phyloP scores from a whole-genome alignment of 2,797 vertebrate species.

The Ctenosaura bakeri region DNA sequence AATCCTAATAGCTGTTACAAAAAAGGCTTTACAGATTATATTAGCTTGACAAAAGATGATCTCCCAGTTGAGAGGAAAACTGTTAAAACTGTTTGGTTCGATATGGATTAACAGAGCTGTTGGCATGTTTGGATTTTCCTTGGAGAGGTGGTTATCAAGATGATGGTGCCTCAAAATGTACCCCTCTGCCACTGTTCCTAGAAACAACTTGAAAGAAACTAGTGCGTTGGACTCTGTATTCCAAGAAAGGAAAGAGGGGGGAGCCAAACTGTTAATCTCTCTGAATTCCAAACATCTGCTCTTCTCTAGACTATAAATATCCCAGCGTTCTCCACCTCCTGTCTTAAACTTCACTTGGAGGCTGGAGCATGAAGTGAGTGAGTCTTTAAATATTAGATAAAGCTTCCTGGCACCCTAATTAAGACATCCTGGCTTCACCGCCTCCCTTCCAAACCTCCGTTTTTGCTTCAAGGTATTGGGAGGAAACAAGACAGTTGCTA shows the following conservation, averaged over 20 bases:
- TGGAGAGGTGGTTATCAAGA: too few species aligned
- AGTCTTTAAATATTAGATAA: constrained; percentile 43
- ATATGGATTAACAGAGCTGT: too few species aligned
- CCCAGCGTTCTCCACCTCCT: not conserved
- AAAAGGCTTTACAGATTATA: too few species aligned
- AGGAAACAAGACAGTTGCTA: not conserved
- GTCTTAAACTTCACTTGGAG: constrained; percentile 7
- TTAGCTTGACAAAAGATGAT: too few species aligned
- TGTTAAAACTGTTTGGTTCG: too few species aligned
- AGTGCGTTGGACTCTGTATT: not conserved
- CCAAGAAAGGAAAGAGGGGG: not conserved
- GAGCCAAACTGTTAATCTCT: constrained; percentile 29
- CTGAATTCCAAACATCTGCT: not conserved
- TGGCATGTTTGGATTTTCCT: too few species aligned
- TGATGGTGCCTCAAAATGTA: too few species aligned
- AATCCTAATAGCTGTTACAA: too few species aligned
- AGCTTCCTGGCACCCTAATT: constrained; percentile 48
- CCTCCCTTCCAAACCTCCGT: constrained; percentile 5
- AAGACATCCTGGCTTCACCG: not conserved
- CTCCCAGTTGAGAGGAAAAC: too few species aligned
- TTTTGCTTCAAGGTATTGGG: not conserved
- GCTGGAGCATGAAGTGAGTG: not conserved
- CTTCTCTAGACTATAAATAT: constrained; percentile 23
- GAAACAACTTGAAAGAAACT: not conserved
- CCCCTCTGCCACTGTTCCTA: not conserved